A percentile compares a stretch with the other conserved stretches of the same genome.
Conservation (phyloP, 2,888 invertebrate genomes). For the Sycophila texana region DNA sequence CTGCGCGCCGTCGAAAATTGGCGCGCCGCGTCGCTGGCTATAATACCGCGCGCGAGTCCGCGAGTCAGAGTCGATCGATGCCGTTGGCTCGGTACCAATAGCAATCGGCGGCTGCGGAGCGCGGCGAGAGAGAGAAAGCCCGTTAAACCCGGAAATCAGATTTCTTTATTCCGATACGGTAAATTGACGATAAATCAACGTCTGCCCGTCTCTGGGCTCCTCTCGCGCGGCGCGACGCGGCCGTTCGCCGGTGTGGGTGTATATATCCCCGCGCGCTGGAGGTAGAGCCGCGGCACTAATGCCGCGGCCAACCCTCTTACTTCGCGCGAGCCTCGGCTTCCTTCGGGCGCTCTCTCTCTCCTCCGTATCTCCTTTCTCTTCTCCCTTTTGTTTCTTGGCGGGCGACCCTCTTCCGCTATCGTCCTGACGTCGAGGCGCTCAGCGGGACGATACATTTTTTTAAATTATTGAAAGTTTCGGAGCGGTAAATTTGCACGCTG, state of each 20-base stretch:
- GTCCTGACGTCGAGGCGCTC: slow-evolving; percentile 7
- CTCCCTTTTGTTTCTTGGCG: slow-evolving; percentile 7
- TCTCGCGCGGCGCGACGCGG: slow-evolving; percentile 49
- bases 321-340: slow-evolving; percentile 14
- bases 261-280: slow-evolving; percentile 7
- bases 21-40: not conserved
- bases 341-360: not conserved
- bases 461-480: slow-evolving; percentile 53
- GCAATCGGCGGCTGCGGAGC: slow-evolving; percentile 30
- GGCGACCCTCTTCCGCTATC: slow-evolving; percentile 4
- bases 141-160: slow-evolving; percentile 56
- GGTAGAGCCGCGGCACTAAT: slow-evolving; percentile 21
- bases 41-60: not conserved
- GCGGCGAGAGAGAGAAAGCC: not conserved
- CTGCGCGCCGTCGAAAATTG: slow-evolving; percentile 34
- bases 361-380: not conserved
- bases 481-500: slow-evolving; percentile 40
- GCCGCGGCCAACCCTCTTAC: slow-evolving; percentile 28
- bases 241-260: slow-evolving; percentile 52
- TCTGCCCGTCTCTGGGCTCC: slow-evolving; percentile 33
- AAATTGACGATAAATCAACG: slow-evolving; percentile 59
- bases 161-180: slow-evolving; percentile 56
- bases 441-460: slow-evolving; percentile 31
- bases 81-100: slow-evolving; percentile 46
- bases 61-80: slow-evolving; percentile 48